Evolutionary conservation across 2,888 invertebrate species (phyloP), one percentile per base, ranked within the genome.

Genomic region (Sphecodes monilicornis): DNA sequence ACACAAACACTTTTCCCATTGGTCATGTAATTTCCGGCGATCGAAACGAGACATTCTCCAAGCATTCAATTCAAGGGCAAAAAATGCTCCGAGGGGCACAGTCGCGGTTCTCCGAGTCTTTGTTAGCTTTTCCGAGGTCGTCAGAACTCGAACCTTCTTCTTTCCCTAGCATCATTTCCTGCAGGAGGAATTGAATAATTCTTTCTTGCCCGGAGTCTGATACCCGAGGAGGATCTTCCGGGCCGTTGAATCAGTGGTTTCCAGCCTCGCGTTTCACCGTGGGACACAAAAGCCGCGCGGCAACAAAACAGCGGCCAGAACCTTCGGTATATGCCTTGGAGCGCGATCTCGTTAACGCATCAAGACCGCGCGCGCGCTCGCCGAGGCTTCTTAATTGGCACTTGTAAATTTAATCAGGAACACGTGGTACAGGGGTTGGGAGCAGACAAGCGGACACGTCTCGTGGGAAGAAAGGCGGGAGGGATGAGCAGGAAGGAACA

Each of bases 341-440:
- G n/a, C 46, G 57, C 46, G 57, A 68, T 39, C 76, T 82, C 32
- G 66, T 76, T 82, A 66, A 72, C 66, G 70, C 70, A 70, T 82
- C 64, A 41, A 41, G 66, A 76, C 46, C 18, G 0, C 18, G 50
- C 32, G 46, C n/a, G n/a, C n/a, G n/a, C n/a, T n/a, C n/a, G n/a
- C n/a, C n/a, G 39, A 39, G 43, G 57, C 16, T 26, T 16, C 29
- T 76, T 83, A 82, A 83, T 82, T 83, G 82, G 71, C 82, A 83
- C 82, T 83, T 57, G 82, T 82, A 57, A 83, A 76, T 82, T 76
- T 83, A 46, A 72, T 82, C 76, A 68, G 66, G 10, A 43, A 66
- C 39, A 32, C 26, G 36, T n/a, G 60, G 18, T n/a, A 36, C 11
- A 22, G 11, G 10, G 36, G 22, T 1, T 54, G 32, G 18, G n/a